Evolutionary conservation across 2,113 vertebrate genomes (phyloP).

Genomic region (Ceratotherium simum): DNA sequence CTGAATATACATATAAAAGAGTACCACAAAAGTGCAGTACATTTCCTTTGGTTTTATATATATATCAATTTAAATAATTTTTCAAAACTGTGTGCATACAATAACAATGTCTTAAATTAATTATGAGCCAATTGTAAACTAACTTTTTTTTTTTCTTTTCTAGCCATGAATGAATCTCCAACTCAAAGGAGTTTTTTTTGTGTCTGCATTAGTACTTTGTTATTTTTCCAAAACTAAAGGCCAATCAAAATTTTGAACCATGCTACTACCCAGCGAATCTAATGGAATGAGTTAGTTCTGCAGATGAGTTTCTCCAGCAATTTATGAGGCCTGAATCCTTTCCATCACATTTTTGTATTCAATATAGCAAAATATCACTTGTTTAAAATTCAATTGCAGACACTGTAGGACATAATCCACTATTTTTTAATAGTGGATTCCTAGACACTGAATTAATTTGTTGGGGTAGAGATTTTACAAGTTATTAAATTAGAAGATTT

Average conservation of each 20-base stretch:
- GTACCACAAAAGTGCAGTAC: not conserved
- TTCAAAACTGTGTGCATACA: not conserved
- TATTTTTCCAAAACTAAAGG: constrained; percentile 47
- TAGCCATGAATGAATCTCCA: constrained; percentile 76
- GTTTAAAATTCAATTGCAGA: constrained; percentile 56
- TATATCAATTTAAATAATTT: constrained; percentile 32
- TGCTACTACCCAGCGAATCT: not conserved
- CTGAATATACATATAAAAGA: constrained; percentile 18
- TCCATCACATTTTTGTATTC: constrained; percentile 41
- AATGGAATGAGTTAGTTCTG: constrained; percentile 57
- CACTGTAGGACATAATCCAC: not conserved
- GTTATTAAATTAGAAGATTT: constrained; percentile 10
- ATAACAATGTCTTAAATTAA: constrained; percentile 31
- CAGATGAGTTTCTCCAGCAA: constrained; percentile 31
- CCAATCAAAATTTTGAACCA: constrained; percentile 51
- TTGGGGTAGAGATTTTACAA: constrained; percentile 47
- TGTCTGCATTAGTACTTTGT: constrained; percentile 60
- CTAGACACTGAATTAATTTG: constrained; percentile 34
- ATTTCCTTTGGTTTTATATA: constrained; percentile 19
- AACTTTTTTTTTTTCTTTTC: constrained; percentile 66
- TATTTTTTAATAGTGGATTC: constrained; percentile 52
- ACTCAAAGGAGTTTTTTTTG: constrained; percentile 14
- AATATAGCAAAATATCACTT: not conserved
- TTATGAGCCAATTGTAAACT: constrained; percentile 56
- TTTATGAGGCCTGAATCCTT: constrained; percentile 14